Percentiles rank a stretch among this genome's conserved stretches.
Conservation (phyloP, 2,797 vertebrate genomes). For the Emydoidea blandingii region DNA sequence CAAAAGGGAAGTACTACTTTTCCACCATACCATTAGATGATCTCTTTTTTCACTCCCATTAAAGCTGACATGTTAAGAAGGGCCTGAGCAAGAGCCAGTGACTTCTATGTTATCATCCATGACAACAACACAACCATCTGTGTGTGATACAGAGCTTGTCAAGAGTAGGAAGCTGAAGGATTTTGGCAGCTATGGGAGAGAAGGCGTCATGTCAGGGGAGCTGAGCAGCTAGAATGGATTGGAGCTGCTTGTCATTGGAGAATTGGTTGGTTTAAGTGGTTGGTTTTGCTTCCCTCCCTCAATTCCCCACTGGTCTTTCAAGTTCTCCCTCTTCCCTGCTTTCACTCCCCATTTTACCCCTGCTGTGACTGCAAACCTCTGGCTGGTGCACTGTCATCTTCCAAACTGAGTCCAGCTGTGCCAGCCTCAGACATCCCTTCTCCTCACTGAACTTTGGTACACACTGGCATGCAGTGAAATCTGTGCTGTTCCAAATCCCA, state of each 20-base stretch:
- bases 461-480: not conserved
- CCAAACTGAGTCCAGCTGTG: not conserved
- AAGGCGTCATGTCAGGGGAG: not conserved
- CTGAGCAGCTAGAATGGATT: not conserved
- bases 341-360: not conserved
- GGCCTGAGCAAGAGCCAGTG: not conserved
- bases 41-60: not conserved
- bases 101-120: not conserved
- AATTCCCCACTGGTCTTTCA: not conserved
- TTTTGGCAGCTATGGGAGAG: not conserved
- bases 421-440: not conserved
- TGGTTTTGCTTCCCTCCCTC: not conserved
- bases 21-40: not conserved
- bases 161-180: not conserved
- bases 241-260: not conserved
- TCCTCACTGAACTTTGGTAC: not conserved
- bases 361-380: not conserved
- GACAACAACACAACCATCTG: not conserved
- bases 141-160: not conserved
- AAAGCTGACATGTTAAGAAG: not conserved
- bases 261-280: not conserved
- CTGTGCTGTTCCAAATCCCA: not conserved
- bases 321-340: not conserved
- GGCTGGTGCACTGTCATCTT: accelerated
- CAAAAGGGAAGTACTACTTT: not conserved